Conservation (phyloP, 2,888 invertebrate species). For the Agrilus mali region DNA sequence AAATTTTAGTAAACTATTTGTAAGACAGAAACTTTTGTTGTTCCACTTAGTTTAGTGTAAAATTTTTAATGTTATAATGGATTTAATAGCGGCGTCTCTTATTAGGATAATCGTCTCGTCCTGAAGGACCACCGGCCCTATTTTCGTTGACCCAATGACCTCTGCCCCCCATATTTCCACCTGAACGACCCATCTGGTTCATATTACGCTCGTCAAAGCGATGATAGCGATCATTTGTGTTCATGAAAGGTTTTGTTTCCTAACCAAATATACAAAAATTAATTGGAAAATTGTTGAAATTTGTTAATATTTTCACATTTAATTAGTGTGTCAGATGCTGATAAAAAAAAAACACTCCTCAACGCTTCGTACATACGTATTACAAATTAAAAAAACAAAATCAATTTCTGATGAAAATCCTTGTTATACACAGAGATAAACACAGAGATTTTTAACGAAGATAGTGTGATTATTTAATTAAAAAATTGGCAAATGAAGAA, state of each 20-base stretch:
- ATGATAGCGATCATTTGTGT: slow-evolving; percentile 13
- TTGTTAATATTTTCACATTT: no score
- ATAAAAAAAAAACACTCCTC: no score
- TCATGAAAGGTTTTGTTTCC: slow-evolving; percentile 16
- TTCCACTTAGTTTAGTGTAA: no score
- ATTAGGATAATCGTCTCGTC: slow-evolving; percentile 17
- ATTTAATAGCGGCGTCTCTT: slow-evolving; percentile 21
- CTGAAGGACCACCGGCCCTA: slow-evolving; percentile 12
- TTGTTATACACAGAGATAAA: no score
- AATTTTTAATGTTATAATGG: no score
- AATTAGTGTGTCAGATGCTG: no score
- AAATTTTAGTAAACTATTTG: no score
- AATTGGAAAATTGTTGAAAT: not conserved
- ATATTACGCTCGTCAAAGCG: slow-evolving; percentile 13
- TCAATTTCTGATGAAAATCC: not conserved
- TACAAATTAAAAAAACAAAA: not conserved
- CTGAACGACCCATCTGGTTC: slow-evolving; percentile 10
- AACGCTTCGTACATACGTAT: no score
- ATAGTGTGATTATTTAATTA: no score
- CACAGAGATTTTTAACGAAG: no score
- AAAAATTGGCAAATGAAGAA: no score
- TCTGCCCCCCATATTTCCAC: slow-evolving; percentile 15
- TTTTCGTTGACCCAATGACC: slow-evolving; percentile 20
- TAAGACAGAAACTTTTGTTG: no score
- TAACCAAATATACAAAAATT: slow-evolving; percentile 9